These are phyloP conservation scores for Bubo blakistoni DNA, from an alignment of 2,113 vertebrate species.

Conservation along the genomic window DNA sequence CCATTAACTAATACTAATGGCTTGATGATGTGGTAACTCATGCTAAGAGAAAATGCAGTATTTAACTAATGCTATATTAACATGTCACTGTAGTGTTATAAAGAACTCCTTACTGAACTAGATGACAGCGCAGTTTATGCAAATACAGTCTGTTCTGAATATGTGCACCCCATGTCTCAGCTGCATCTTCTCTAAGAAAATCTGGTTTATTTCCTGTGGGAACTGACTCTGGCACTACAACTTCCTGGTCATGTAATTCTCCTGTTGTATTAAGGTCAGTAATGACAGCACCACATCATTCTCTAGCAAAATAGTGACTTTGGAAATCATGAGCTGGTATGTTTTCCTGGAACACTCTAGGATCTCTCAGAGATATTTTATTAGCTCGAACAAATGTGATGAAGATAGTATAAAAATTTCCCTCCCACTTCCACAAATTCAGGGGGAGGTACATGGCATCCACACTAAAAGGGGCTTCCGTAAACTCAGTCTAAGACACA, in stretches of 20 bases:
- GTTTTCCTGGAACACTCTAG: neutral
- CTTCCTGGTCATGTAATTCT: neutral
- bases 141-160: neutral
- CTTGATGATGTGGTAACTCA: neutral
- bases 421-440: neutral
- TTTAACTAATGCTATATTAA: slow-evolving; percentile 32
- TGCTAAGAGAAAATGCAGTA: neutral
- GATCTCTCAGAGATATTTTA: neutral
- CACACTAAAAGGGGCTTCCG: neutral
- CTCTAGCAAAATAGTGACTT: neutral
- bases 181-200: neutral
- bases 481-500: neutral
- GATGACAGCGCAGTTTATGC: neutral
- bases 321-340: neutral
- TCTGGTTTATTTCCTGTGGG: neutral
- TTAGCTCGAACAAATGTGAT: neutral
- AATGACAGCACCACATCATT: neutral
- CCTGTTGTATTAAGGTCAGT: neutral
- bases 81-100: neutral
- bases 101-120: neutral
- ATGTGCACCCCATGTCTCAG: neutral
- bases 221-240: neutral
- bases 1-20: slow-evolving; percentile 1
- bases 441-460: neutral
- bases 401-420: neutral